Conservation (phyloP, 2,797 vertebrate species). For the Argyrosomus regius region DNA sequence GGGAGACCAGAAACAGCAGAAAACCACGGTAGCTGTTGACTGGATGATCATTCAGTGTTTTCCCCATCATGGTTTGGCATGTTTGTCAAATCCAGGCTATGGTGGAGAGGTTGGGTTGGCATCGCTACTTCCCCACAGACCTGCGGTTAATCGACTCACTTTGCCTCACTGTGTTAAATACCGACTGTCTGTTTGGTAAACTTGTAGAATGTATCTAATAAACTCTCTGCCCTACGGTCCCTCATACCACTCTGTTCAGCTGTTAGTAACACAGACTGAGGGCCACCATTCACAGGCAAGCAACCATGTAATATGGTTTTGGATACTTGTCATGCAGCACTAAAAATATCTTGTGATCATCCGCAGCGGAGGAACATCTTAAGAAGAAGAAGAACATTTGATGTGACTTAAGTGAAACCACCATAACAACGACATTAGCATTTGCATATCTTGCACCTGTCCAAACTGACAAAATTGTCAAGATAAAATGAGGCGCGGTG, state of each 20-base stretch:
- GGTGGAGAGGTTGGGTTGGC: constrained; percentile 29
- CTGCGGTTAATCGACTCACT: constrained; percentile 53
- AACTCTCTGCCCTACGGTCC: constrained; percentile 10
- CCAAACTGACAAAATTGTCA: constrained; percentile 74
- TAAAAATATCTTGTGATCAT: constrained; percentile 64
- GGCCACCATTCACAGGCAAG: constrained; percentile 35
- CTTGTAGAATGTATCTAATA: constrained; percentile 24
- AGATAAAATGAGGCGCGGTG: constrained; percentile 59
- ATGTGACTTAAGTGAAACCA: constrained; percentile 68
- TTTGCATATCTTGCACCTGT: constrained; percentile 77
- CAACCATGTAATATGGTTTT: constrained; percentile 51
- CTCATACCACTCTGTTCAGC: constrained; percentile 2
- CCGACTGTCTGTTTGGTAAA: constrained; percentile 43
- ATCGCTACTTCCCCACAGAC: constrained; percentile 36
- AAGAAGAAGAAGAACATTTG: constrained; percentile 52
- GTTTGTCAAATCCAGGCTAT: constrained; percentile 34
- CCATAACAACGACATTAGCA: constrained; percentile 43
- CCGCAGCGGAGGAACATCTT: constrained; percentile 33
- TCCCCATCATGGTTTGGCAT: constrained; percentile 60
- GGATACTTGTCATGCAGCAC: constrained; percentile 50
- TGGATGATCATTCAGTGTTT: constrained; percentile 45
- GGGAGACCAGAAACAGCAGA: constrained; percentile 44
- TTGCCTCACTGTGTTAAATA: constrained; percentile 52
- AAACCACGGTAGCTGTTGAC: constrained; percentile 41
- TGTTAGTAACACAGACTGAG: constrained; percentile 24